Conservation (phyloP, 2,888 invertebrate genomes). For the Cephus runcator region DNA sequence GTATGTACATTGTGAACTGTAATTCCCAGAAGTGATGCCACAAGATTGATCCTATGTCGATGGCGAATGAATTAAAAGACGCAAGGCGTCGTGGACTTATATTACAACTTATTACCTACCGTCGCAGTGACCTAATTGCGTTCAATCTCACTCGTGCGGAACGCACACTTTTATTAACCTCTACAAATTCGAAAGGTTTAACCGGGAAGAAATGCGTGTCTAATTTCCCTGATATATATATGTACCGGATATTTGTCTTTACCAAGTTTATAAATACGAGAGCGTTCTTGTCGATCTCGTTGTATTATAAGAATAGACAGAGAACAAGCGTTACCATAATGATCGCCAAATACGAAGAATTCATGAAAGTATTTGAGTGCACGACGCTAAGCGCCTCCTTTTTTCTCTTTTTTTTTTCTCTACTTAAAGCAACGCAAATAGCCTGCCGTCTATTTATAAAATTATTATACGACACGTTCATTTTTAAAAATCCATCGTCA, state of each 20-base stretch:
- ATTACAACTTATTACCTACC: slow-evolving; percentile 26
- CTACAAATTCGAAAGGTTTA: neutral
- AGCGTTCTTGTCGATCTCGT: neutral
- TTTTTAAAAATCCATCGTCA: neutral
- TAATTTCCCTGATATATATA: neutral
- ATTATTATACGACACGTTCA: neutral
- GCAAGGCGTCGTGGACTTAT: slow-evolving; percentile 17
- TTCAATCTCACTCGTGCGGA: slow-evolving; percentile 33
- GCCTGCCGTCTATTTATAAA: neutral
- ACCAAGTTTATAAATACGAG: neutral
- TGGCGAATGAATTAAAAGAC: neutral
- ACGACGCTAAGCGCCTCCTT: neutral
- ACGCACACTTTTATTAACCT: neutral
- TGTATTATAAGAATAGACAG: neutral
- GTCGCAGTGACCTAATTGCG: slow-evolving; percentile 38
- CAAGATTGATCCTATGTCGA: neutral
- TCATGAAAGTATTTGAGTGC: neutral
- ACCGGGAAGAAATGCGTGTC: neutral
- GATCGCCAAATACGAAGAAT: neutral
- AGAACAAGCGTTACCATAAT: neutral
- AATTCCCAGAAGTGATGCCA: too few species aligned
- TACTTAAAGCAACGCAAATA: neutral
- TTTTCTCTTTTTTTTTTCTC: neutral
- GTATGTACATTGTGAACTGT: neutral
- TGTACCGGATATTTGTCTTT: too few species aligned